phyloP scores from a whole-genome alignment of 2,113 vertebrate species.

The Glareola pratincola region DNA sequence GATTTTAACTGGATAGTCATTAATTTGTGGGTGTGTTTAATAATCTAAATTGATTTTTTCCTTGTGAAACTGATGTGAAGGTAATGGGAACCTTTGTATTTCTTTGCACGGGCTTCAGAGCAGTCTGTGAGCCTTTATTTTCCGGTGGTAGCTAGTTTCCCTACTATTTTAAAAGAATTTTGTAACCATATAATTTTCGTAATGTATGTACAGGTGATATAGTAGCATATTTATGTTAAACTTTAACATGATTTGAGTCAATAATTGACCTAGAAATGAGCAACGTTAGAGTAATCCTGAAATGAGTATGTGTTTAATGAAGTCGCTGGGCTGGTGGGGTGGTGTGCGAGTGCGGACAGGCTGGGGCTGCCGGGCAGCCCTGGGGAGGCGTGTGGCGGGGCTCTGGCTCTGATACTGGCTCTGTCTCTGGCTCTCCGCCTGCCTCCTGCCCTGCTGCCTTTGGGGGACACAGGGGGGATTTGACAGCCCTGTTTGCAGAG shows the following conservation, averaged over 20 bases:
- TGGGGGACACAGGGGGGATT: fast-evolving
- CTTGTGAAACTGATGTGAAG: background rate
- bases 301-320: background rate
- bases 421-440: background rate
- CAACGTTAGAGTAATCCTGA: background rate
- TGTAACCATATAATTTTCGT: background rate
- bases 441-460: fast-evolving
- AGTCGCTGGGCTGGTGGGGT: background rate
- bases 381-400: fast-evolving
- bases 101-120: background rate
- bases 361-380: background rate
- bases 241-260: background rate
- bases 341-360: background rate
- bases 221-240: background rate
- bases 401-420: background rate
- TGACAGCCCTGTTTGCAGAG: background rate
- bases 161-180: background rate
- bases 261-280: slow-evolving; percentile 6
- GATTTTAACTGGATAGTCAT: background rate
- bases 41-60: background rate
- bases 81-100: background rate
- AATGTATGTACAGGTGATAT: background rate
- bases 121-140: background rate
- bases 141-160: background rate
- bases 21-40: background rate